Conservation (phyloP, 2,888 invertebrate species). For the Ormyrus thymus region DNA sequence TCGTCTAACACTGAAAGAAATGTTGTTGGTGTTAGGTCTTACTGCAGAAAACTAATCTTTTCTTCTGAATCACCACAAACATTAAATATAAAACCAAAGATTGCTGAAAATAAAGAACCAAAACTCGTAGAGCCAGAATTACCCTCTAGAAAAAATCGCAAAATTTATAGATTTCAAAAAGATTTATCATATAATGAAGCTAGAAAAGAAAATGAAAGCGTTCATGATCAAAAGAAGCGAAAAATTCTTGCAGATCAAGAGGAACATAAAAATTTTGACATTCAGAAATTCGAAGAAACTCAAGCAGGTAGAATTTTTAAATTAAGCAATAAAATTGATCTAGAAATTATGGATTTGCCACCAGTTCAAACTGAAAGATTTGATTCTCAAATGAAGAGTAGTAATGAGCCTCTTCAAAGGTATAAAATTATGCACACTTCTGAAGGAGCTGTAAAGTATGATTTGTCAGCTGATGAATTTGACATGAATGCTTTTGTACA, state of each 20-base stretch:
- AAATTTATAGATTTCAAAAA: not conserved
- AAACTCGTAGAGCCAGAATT: too few species aligned
- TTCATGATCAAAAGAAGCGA: not conserved
- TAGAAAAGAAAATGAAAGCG: not conserved
- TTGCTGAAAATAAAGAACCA: not conserved
- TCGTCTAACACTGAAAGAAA: not conserved
- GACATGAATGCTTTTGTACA: conserved; percentile 26
- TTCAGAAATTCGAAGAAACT: conserved; percentile 7
- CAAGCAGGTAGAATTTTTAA: not conserved
- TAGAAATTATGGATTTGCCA: not conserved
- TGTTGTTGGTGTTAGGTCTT: not conserved
- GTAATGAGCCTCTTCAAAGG: not conserved
- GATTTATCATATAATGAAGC: not conserved
- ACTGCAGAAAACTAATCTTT: conserved; percentile 18
- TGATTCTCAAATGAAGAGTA: not conserved
- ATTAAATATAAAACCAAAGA: not conserved
- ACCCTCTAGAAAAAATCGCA: not conserved
- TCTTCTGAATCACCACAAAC: conserved; percentile 28
- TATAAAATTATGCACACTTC: conserved; percentile 26
- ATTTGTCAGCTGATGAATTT: conserved; percentile 49
- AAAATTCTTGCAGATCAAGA: not conserved
- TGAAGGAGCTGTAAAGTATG: conserved; percentile 20
- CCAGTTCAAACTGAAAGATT: not conserved
- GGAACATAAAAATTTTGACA: not conserved
- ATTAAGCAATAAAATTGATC: not conserved